A percentile compares a stretch with the other conserved stretches of the same genome.
Evolutionary conservation across 2,797 vertebrate species (phyloP).

Genomic region (Podargus strigoides): DNA sequence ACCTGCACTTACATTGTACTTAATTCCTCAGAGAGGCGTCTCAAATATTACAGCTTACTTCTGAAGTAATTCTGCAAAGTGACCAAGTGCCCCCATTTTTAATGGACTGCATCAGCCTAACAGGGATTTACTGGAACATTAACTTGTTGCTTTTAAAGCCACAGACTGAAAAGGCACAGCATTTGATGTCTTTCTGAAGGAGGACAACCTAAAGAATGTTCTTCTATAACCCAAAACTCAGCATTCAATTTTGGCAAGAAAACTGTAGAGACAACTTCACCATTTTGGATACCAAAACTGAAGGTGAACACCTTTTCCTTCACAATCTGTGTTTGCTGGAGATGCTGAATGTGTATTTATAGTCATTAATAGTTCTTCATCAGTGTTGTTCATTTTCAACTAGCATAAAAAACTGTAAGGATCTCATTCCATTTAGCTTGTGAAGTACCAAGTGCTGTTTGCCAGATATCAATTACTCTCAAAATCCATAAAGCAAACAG

Average conservation of each 20-base stretch:
- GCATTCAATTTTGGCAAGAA: neutral
- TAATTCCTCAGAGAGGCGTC: neutral
- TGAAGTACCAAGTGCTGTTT: neutral
- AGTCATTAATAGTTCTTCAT: neutral
- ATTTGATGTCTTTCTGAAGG: constrained; percentile 43
- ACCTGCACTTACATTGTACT: neutral
- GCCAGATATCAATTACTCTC: neutral
- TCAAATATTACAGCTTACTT: constrained; percentile 18
- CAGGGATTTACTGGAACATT: constrained; percentile 48
- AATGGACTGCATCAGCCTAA: constrained; percentile 51
- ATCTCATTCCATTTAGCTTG: neutral
- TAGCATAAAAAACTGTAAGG: neutral
- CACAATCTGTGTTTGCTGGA: neutral
- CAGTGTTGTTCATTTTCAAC: neutral
- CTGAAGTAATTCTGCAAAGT: constrained; percentile 44
- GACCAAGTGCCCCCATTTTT: constrained; percentile 50
- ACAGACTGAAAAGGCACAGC: neutral
- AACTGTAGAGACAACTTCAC: neutral
- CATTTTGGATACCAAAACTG: neutral
- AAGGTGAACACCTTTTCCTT: neutral
- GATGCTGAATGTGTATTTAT: neutral
- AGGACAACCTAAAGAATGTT: neutral
- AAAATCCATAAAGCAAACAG: neutral
- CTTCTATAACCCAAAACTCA: neutral
- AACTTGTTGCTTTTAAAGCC: constrained; percentile 54